phyloP scores from a whole-genome alignment of 1,140 invertebrate genomes.

The Meloidogyne chitwoodi region DNA sequence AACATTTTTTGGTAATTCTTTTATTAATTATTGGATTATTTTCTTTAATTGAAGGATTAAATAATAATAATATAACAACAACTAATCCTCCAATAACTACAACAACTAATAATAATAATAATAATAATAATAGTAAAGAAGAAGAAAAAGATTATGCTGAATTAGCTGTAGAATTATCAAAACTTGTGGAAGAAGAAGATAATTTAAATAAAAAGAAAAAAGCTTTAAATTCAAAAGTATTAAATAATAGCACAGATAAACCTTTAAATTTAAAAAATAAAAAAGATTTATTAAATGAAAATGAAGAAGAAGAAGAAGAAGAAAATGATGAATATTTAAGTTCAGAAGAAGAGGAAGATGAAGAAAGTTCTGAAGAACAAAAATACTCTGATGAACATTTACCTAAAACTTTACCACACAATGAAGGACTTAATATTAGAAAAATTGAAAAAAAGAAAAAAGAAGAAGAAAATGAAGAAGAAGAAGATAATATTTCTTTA shows the following conservation, averaged over 20 bases:
- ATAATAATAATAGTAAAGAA: not conserved
- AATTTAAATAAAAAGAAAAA: constrained; percentile 1
- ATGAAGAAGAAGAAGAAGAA: not conserved
- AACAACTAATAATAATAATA: not conserved
- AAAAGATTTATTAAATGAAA: no score
- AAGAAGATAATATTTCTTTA: not conserved
- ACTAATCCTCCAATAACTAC: not conserved
- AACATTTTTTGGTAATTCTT: no score
- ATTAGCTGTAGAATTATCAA: not conserved
- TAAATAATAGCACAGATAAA: not conserved
- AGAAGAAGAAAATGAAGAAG: not conserved
- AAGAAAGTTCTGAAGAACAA: no score
- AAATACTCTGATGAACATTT: no score
- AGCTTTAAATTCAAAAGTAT: not conserved
- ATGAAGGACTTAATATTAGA: not conserved
- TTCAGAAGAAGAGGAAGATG: not conserved
- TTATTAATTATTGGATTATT: no score
- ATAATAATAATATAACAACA: no score
- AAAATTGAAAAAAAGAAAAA: no score
- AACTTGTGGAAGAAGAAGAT: not conserved
- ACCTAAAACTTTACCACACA: no score
- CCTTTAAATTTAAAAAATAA: not conserved
- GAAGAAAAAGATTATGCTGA: not conserved
- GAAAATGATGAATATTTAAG: not conserved
- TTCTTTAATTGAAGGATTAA: no score